Conservation (phyloP, 1,140 invertebrate species). For the Papilio helenus region DNA sequence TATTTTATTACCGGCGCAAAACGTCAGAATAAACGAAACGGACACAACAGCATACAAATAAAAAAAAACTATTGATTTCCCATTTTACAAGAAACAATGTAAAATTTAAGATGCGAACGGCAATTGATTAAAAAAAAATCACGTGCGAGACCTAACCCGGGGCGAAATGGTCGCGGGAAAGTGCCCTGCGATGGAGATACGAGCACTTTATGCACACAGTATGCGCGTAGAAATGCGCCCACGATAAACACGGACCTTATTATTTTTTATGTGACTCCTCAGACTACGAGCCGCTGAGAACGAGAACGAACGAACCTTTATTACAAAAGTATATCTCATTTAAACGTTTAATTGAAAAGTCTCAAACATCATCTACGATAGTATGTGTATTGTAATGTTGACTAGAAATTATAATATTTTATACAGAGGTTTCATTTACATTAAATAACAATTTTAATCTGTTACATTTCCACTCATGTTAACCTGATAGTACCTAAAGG, state of each 20-base stretch:
- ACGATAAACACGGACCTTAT: slow-evolving; percentile 70
- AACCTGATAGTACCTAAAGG: too few species aligned
- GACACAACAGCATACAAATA: slow-evolving; percentile 49
- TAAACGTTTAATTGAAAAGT: neutral
- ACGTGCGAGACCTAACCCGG: slow-evolving; percentile 51
- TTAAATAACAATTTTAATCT: neutral
- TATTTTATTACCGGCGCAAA: slow-evolving; percentile 73
- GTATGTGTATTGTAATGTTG: neutral
- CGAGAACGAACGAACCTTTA: neutral
- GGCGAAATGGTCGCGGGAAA: slow-evolving; percentile 62
- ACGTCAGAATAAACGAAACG: slow-evolving; percentile 71
- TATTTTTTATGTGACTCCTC: slow-evolving; percentile 75
- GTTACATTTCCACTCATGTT: neutral
- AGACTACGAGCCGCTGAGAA: slow-evolving; percentile 45
- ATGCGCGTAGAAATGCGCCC: slow-evolving; percentile 49
- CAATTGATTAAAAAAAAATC: slow-evolving; percentile 61
- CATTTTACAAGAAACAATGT: neutral
- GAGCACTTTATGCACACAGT: slow-evolving; percentile 46
- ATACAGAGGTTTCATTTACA: neutral
- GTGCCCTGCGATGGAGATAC: slow-evolving; percentile 64
- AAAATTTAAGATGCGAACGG: slow-evolving; percentile 1
- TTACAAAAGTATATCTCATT: slow-evolving; percentile 5
- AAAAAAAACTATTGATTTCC: neutral
- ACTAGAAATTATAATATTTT: neutral
- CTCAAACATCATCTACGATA: neutral